Percentiles rank a stretch among this genome's conserved stretches.
phyloP scores from a whole-genome alignment of 2,888 invertebrate genomes.

The Cylindroiulus punctatus region DNA sequence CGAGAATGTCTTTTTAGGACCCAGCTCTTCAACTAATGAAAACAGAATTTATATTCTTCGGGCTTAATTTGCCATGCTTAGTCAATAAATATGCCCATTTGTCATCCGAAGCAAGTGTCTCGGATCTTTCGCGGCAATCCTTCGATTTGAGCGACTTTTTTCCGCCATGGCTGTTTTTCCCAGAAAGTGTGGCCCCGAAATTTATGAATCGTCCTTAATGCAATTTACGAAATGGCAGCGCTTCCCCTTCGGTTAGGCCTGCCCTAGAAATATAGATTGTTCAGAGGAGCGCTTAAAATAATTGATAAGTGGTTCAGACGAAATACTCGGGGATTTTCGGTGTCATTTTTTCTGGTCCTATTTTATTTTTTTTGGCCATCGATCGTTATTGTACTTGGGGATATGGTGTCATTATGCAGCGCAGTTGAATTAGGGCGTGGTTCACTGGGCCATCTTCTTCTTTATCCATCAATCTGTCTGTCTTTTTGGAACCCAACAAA shows the following conservation, averaged over 20 bases:
- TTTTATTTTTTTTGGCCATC: constrained; percentile 19
- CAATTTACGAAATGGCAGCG: constrained; percentile 18
- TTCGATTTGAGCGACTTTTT: background rate
- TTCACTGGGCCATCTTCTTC: constrained; percentile 34
- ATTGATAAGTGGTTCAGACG: constrained; percentile 38
- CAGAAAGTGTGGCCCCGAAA: background rate
- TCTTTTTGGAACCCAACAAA: constrained; percentile 42
- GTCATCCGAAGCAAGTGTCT: background rate
- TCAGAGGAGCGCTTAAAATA: constrained; percentile 29
- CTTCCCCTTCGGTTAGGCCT: constrained; percentile 34
- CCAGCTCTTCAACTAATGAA: constrained; percentile 27
- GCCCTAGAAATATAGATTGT: background rate
- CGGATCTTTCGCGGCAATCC: too few relatives aligned
- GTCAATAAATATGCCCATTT: constrained; percentile 31
- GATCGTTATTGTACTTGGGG: constrained; percentile 9
- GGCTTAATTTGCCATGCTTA: constrained; percentile 34
- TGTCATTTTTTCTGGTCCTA: background rate
- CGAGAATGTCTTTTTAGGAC: background rate
- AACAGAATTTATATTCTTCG: constrained; percentile 34
- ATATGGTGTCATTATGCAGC: constrained; percentile 37
- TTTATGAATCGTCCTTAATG: constrained; percentile 38
- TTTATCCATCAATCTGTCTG: constrained; percentile 42
- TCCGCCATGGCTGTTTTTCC: constrained; percentile 2
- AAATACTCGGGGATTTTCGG: background rate
- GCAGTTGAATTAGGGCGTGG: constrained; percentile 36